Conservation (phyloP, 1,140 invertebrate species). For the Drosophila pachea region DNA sequence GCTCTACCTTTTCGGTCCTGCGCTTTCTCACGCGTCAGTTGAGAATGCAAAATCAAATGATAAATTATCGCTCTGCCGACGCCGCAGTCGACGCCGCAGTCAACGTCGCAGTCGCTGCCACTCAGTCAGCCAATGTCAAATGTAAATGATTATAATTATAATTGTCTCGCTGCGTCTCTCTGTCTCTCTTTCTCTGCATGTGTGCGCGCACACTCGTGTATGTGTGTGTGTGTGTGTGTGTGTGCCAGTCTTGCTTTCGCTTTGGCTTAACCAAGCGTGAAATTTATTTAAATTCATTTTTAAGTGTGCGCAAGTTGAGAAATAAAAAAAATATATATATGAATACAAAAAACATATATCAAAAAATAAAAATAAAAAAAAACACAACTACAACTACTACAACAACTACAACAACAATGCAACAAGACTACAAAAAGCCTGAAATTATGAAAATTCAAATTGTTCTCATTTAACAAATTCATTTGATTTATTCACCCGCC, state of each 20-base stretch:
- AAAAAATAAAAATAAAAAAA: conserved; percentile 24
- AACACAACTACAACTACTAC: no score
- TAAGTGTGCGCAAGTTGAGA: conserved; percentile 71
- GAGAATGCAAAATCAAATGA: conserved; percentile 60
- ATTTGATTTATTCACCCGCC: conserved; percentile 37
- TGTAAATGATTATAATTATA: conserved; percentile 78
- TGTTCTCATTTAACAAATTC: conserved; percentile 34
- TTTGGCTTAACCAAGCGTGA: conserved; percentile 72
- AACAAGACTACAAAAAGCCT: conserved; percentile 2
- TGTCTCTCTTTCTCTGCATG: conserved; percentile 11
- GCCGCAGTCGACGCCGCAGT: conserved; percentile 2
- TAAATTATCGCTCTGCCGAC: conserved; percentile 61
- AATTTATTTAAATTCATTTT: conserved; percentile 78
- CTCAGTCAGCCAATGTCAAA: conserved; percentile 67
- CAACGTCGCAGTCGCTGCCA: conserved; percentile 25
- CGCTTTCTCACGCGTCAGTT: conserved; percentile 43
- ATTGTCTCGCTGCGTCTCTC: conserved; percentile 51
- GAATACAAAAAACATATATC: conserved; percentile 38
- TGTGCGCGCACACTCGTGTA: no score
- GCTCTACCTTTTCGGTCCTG: conserved; percentile 19
- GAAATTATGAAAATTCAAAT: conserved; percentile 37
- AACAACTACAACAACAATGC: no score
- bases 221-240: conserved; percentile 19
- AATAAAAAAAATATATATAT: conserved; percentile 39
- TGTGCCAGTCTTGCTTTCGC: conserved; percentile 44